Evolutionary conservation across 2,113 vertebrate genomes (phyloP), one percentile per base, ranked within the genome.

Genomic region (Chaenogobius annularis): DNA sequence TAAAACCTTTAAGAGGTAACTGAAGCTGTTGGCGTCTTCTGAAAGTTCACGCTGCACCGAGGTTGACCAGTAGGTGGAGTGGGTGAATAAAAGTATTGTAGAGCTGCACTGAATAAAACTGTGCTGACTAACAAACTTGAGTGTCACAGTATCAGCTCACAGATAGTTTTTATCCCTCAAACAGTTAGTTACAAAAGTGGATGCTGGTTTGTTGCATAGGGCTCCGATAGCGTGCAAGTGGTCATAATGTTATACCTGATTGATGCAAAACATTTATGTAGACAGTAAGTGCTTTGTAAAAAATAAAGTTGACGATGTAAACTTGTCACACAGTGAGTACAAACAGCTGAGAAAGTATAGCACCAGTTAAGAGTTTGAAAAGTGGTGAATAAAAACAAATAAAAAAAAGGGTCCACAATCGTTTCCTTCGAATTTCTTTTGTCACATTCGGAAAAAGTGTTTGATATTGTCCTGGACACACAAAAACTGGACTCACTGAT

Each of bases 301-400:
- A 46, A 77, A 56, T 8, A 54, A 31, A 59, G 58, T 26, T 69
- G 23, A 52, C 66, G 35, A 62, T 77, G 80, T 85, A 76, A 87
- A 86, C 77, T 86, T 76, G 77, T 73, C n/a, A 78, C 81, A 83
- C 66, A 35, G 68, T 72, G 73, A 73, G 66, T 80, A 74, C 84
- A 82, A 86, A 91, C 74, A 43, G 68, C 75, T 58, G 85, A 69
- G 74, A 85, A 85, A 87, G 77, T 65, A 83, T 92, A 94, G 91
- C 93, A 94, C 90, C 92, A 86, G 83, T 87, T 88, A 72, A 74
- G 74, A 86, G 73, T 87, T 78, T 70, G 59, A 84, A 83, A 72
- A 81, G 54, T 50, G 67, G 69, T 54, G 72, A 86, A 54, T n/a
- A n/a, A 50, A 73, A 61, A 1, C 70, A 31, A 72, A 78, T 63